Evolutionary conservation across 2,797 vertebrate species (phyloP).

Genomic region (Crenichthys baileyi): DNA sequence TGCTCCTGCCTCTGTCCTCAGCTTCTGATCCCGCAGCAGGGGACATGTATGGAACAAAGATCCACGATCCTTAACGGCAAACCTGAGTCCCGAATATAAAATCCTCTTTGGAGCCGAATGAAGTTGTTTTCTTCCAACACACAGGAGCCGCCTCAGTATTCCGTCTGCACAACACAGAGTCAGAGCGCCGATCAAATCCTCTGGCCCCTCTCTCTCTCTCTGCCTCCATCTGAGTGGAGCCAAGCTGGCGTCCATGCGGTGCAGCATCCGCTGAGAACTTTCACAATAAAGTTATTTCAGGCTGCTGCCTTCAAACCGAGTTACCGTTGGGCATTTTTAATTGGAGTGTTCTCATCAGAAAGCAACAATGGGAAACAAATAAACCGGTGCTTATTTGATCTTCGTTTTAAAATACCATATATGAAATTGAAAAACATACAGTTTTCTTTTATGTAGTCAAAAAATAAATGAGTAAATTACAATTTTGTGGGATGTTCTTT

Average conservation of each 20-base stretch:
- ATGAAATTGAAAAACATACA: neutral
- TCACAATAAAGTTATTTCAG: slow-evolving; percentile 41
- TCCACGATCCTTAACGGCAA: neutral
- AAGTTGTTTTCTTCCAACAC: slow-evolving; percentile 12
- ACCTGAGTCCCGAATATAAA: slow-evolving; percentile 1
- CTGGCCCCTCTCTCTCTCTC: slow-evolving; percentile 55
- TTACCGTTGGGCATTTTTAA: neutral
- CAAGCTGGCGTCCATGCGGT: rapidly evolving
- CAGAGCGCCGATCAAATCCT: slow-evolving; percentile 74
- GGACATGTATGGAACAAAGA: neutral
- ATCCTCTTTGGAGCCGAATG: slow-evolving; percentile 22
- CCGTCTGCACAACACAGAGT: slow-evolving; percentile 23
- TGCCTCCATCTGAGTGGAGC: rapidly evolving
- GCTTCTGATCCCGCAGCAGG: neutral
- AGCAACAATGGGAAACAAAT: neutral
- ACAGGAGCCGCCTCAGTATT: neutral
- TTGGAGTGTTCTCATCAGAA: neutral
- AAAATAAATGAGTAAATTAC: neutral
- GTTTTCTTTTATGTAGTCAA: neutral
- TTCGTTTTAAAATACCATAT: neutral
- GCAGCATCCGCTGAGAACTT: neutral
- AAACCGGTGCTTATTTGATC: neutral
- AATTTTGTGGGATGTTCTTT: neutral
- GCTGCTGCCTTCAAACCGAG: neutral
- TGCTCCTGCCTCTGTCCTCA: neutral